A percentile compares a stretch with the other conserved stretches of the same genome.
Evolutionary conservation across 2,797 vertebrate genomes (phyloP).

Genomic region (Gambusia yucatana): DNA sequence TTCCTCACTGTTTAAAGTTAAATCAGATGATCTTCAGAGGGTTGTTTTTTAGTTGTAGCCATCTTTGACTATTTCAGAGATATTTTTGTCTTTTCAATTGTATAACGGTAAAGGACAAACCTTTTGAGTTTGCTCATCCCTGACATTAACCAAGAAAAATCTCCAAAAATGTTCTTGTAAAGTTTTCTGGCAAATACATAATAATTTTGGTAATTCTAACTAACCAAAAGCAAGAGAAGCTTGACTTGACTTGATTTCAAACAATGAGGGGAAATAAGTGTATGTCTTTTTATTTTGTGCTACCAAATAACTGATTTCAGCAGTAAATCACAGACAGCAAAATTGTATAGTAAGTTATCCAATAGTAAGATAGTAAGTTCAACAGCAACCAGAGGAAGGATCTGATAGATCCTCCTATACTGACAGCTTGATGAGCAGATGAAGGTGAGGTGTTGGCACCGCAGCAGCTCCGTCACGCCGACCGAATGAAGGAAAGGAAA

Average conservation of each 20-base stretch:
- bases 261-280: not conserved
- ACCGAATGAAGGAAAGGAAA: not conserved
- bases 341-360: not conserved
- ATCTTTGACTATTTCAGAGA: not conserved
- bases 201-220: too few species aligned
- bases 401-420: not conserved
- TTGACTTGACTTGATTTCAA: not conserved
- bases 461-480: not conserved
- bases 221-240: not conserved
- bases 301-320: not conserved
- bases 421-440: not conserved
- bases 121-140: too few species aligned
- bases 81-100: not conserved
- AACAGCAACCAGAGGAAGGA: not conserved
- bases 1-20: not conserved
- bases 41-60: not conserved
- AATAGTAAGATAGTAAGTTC: not conserved
- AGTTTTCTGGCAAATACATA: not conserved
- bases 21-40: not conserved
- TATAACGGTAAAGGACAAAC: not conserved
- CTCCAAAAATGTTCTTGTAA: not conserved
- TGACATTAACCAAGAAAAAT: not conserved
- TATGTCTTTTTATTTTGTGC: not conserved
- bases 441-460: not conserved
- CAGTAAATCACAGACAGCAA: not conserved